Base-by-base conservation (phyloP, 1,140 invertebrate genomes). In the Oryctes rhinoceros region DNA sequence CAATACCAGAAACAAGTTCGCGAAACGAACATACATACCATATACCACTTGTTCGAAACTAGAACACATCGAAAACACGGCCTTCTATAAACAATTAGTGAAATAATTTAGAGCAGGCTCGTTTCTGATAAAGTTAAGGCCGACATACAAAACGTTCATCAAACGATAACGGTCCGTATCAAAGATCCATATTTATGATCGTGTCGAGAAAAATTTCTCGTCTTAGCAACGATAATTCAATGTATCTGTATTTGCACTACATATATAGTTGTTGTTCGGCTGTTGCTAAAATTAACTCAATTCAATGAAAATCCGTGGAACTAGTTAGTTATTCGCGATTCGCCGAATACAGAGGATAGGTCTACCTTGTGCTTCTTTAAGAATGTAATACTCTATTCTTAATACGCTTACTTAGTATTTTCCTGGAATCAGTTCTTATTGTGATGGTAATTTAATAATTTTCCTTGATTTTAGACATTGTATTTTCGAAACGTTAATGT, bases 61-160 rank as follows among this genome's bases (percentile, higher is more conserved):
- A 24, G 65, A 71, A 71, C 65, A 35, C 24, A 35, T 71, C 24
- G 65, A 71, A 71, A 71, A 71, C 24, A 15, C 11, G 18, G 65
- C 24, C 35, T 24, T 71, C 24, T 20, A 24, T 24, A 30, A 71
- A 71, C 24, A 71, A 71, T 71, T 71, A 71, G 65, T 71, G 65
- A 71, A 71, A 71, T 71, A 71, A 71, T 71, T 71, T 71, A 71
- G 65, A 71, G 2, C 65, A 24, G 24, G 65, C 20, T 24, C 24
- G 65, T 15, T 71, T 71, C 9, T 24, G 65, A 71, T 71, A 71
- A 71, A 71, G 37, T 71, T 71, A 71, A 71, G 65, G 65, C 65
- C 65, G 65, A 15, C 65, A 30, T 30, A 71, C 15, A 71, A 67
- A 71, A 71, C 24, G 6, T 24, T 71, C 24, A 11, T 15, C 18